Percentiles rank a stretch among this genome's conserved stretches.
These are phyloP conservation scores for Sibirionetta formosa DNA, from an alignment of 2,797 vertebrate species.

Conservation along the genomic window DNA sequence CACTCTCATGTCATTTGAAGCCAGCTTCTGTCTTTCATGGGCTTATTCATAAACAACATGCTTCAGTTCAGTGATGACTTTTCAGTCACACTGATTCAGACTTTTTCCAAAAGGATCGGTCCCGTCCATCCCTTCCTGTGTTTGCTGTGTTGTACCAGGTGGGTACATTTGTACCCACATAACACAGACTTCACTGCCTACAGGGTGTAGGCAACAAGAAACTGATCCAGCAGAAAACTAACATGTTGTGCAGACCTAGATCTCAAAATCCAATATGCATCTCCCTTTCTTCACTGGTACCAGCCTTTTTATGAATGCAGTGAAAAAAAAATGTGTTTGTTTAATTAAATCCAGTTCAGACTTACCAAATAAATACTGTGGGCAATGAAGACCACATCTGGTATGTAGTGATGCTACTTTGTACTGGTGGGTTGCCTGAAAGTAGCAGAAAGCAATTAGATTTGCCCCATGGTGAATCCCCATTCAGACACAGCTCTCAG, in stretches of 20 bases:
- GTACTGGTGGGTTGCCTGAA: accelerated
- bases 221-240: neutral
- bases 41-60: neutral
- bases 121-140: neutral
- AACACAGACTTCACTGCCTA: neutral
- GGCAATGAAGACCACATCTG: neutral
- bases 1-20: neutral
- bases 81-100: neutral
- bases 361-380: neutral
- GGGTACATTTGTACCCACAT: neutral
- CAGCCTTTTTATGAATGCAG: neutral
- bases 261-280: neutral
- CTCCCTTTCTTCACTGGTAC: neutral
- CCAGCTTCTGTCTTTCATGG: neutral
- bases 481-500: neutral
- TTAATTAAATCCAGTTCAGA: neutral
- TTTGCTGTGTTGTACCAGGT: neutral
- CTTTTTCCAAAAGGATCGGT: neutral
- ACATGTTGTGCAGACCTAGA: neutral
- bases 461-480: neutral
- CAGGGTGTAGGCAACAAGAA: neutral
- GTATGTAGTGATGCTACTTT: accelerated
- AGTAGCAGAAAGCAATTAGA: neutral
- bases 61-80: neutral
- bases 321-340: neutral